These are phyloP conservation scores for Trissonchulus latispiculum DNA, from an alignment of 2,888 invertebrate species.

Conservation along the genomic window DNA sequence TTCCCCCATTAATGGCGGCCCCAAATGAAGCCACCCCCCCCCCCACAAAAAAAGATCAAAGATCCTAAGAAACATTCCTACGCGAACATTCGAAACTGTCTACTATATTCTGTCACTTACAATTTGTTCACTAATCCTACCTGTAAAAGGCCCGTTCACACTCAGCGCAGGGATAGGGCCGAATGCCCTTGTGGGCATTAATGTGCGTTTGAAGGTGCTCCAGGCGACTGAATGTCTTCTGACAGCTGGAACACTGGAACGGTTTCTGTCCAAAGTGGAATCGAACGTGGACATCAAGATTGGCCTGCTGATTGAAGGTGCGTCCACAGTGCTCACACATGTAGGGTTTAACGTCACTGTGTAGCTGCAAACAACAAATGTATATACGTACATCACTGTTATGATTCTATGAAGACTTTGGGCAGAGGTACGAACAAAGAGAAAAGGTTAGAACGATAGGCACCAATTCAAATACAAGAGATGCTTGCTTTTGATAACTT, in stretches of 20 bases:
- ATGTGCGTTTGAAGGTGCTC: constrained; percentile 46
- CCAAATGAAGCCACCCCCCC: no score
- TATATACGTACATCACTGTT: no score
- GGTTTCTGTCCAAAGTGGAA: constrained; percentile 46
- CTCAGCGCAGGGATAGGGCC: constrained; percentile 11
- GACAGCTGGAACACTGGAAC: constrained; percentile 45
- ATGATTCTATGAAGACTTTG: no score
- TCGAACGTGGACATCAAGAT: constrained; percentile 45
- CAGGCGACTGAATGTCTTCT: constrained; percentile 45
- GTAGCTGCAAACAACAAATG: neutral
- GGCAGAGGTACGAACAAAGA: no score
- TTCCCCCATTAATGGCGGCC: no score
- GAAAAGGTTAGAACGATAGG: no score
- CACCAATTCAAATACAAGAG: no score
- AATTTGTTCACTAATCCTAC: constrained; percentile 26
- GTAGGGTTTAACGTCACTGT: constrained; percentile 36
- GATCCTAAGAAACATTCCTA: no score
- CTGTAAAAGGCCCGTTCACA: constrained; percentile 17
- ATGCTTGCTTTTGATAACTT: no score
- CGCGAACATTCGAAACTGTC: no score
- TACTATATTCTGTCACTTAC: no score
- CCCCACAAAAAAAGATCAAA: no score
- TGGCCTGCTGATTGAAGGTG: constrained; percentile 46
- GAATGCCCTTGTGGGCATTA: constrained; percentile 20
- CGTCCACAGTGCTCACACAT: constrained; percentile 45